phyloP scores from a whole-genome alignment of 2,113 vertebrate species.

The Echinops telfairi region DNA sequence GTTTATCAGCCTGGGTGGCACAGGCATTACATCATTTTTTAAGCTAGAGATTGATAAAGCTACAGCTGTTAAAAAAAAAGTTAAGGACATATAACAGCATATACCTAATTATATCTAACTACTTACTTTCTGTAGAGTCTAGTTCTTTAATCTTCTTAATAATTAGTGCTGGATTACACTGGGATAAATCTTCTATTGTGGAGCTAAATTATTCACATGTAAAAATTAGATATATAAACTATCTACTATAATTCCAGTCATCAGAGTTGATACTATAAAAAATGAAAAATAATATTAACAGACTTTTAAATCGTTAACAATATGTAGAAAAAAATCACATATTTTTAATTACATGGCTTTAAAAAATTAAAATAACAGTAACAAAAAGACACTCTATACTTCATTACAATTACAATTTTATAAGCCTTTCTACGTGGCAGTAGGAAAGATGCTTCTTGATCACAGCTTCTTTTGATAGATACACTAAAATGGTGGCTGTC shows the following conservation, averaged over 20 bases:
- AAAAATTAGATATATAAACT: not conserved
- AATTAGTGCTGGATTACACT: not conserved
- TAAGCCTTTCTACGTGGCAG: too few species aligned
- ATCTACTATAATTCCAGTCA: not conserved
- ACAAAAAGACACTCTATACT: not conserved
- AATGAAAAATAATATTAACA: not conserved
- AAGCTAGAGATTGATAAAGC: too few species aligned
- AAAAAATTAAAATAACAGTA: not conserved
- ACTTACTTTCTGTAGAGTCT: too few species aligned
- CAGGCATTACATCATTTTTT: too few species aligned
- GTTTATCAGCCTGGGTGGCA: too few species aligned
- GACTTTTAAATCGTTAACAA: not conserved
- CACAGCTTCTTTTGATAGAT: not conserved
- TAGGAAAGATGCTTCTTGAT: not conserved
- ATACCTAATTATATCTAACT: too few species aligned
- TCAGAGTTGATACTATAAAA: not conserved
- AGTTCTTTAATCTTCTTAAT: not conserved
- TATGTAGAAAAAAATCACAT: not conserved
- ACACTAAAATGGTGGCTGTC: too few species aligned
- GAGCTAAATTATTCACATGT: not conserved
- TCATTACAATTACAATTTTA: not conserved
- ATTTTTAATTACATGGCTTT: too few species aligned
- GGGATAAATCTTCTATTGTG: not conserved
- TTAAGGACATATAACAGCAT: too few species aligned
- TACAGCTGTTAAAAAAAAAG: too few species aligned